A percentile compares a stretch with the other conserved stretches of the same genome.
Conservation (phyloP, 2,113 vertebrate species). For the Campylomormyrus numenius region DNA sequence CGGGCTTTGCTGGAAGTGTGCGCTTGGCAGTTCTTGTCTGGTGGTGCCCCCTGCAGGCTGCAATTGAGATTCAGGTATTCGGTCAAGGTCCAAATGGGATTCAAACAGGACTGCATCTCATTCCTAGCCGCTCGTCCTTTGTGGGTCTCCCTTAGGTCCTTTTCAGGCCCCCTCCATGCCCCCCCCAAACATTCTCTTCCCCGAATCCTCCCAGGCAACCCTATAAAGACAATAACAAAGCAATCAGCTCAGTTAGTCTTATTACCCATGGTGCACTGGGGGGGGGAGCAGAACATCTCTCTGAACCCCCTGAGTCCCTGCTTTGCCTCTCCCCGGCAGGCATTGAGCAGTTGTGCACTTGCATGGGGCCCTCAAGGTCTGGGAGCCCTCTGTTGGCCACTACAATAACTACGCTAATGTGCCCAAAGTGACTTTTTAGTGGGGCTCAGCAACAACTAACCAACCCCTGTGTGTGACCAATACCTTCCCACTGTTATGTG, state of each 20-base stretch:
- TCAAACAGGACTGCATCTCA: not conserved
- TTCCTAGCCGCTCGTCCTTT: not conserved
- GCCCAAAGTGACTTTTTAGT: not conserved
- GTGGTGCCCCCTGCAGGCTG: not conserved
- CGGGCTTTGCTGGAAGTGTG: not conserved
- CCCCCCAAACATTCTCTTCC: not conserved
- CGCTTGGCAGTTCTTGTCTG: not conserved
- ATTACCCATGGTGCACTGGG: not conserved
- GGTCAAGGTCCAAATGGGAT: not conserved
- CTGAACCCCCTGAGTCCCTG: not conserved
- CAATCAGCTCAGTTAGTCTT: not conserved
- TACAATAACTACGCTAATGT: not conserved
- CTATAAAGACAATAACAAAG: not conserved
- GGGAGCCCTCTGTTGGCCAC: not conserved
- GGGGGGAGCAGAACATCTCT: not conserved
- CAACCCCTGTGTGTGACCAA: not conserved
- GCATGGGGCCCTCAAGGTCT: not conserved
- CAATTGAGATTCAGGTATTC: not conserved
- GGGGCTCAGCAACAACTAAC: not conserved
- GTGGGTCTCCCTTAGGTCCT: not conserved
- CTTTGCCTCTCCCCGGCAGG: not conserved
- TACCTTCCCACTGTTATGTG: not conserved
- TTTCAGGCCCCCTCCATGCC: not conserved
- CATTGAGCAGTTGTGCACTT: not conserved
- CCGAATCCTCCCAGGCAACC: not conserved